phyloP scores from a whole-genome alignment of 2,113 vertebrate species.

The Scolopax mira region DNA sequence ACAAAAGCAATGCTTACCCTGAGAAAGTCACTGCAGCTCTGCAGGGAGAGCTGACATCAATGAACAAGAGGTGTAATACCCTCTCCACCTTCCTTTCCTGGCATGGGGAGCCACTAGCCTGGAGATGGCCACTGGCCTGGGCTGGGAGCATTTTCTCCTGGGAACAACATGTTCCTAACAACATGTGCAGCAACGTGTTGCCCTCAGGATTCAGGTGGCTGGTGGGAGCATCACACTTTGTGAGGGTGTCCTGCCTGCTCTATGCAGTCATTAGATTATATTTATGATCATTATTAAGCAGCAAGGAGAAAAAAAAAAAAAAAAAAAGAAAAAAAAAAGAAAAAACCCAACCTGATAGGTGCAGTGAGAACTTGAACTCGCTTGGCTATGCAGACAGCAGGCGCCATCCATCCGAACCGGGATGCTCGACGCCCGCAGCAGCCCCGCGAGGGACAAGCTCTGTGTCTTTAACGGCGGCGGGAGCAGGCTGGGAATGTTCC shows the following conservation, averaged over 20 bases:
- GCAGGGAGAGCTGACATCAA: neutral
- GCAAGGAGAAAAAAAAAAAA: neutral
- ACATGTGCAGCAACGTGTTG: neutral
- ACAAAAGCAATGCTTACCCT: neutral
- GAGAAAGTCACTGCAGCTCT: neutral
- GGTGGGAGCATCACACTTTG: neutral
- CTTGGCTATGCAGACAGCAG: neutral
- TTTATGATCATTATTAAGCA: conserved; percentile 9
- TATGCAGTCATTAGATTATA: neutral
- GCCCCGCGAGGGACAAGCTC: neutral
- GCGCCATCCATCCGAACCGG: neutral
- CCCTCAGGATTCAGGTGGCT: neutral
- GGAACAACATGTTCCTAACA: no score
- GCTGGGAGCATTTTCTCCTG: neutral
- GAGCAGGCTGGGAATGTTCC: conserved; percentile 7
- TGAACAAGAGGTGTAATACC: neutral
- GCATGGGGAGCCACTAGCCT: neutral
- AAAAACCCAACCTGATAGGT: neutral
- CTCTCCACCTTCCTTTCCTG: neutral
- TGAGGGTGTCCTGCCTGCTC: neutral
- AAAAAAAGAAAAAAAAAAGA: neutral
- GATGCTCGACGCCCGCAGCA: neutral
- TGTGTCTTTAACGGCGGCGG: neutral
- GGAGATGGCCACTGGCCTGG: neutral
- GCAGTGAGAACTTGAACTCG: neutral